Conservation (phyloP, 2,113 vertebrate genomes). For the Sardina pilchardus region DNA sequence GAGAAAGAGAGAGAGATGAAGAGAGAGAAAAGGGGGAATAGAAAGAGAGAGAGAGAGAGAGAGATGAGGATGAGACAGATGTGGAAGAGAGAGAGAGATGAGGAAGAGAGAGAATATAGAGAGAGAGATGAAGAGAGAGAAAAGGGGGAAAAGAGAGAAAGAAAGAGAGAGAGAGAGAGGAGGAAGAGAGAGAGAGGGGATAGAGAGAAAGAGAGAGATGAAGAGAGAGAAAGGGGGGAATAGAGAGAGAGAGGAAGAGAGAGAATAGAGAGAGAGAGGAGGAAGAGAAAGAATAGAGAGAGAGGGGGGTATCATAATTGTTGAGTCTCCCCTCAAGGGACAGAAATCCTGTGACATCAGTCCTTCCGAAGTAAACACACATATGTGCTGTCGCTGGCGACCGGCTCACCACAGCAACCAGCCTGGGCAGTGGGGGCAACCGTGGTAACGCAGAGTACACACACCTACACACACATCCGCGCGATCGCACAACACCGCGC, state of each 20-base stretch:
- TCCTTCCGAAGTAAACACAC: constrained; percentile 71
- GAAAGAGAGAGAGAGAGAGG: too few species aligned
- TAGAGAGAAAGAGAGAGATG: neutral
- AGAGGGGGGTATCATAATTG: constrained; percentile 50
- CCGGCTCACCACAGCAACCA: constrained; percentile 63
- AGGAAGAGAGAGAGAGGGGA: too few species aligned
- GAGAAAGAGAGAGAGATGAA: neutral
- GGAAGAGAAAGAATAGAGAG: constrained; percentile 24
- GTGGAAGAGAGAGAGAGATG: neutral
- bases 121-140: neutral
- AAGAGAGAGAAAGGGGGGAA: neutral
- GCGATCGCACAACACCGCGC: neutral
- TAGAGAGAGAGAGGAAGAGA: neutral
- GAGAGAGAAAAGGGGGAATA: neutral
- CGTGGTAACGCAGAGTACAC: constrained; percentile 51
- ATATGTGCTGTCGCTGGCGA: constrained; percentile 64
- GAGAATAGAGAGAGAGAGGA: constrained; percentile 7
- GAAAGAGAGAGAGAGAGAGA: neutral
- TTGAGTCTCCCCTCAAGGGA: constrained; percentile 60
- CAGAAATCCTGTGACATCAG: constrained; percentile 67
- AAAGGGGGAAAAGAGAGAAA: too few species aligned
- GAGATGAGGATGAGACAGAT: too few species aligned
- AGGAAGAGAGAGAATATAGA: neutral
- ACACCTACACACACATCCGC: constrained; percentile 27
- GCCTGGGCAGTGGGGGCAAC: constrained; percentile 56